A percentile compares a stretch with the other conserved stretches of the same genome.
These are phyloP conservation scores for Falco cherrug DNA, from an alignment of 2,797 vertebrate species.

Conservation along the genomic window DNA sequence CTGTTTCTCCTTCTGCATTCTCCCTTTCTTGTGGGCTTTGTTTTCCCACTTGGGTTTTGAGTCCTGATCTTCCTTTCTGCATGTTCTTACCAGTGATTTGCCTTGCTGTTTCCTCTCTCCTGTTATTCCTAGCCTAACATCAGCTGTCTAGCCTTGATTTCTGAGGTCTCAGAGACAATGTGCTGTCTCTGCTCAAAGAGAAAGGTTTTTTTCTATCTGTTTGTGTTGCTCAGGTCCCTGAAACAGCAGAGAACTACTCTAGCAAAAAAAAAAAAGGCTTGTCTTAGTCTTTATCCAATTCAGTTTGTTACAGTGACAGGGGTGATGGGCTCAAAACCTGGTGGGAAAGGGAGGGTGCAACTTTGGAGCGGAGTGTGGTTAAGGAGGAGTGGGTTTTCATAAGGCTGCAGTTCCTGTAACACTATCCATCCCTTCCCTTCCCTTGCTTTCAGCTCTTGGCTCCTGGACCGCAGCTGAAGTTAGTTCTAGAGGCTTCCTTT, in stretches of 20 bases:
- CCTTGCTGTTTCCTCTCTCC: neutral
- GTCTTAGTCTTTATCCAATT: accelerated
- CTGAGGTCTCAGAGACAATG: neutral
- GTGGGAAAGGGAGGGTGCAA: neutral
- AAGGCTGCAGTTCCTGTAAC: neutral
- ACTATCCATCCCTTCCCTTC: neutral
- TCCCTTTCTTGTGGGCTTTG: neutral
- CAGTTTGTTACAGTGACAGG: neutral
- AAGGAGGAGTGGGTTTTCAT: neutral
- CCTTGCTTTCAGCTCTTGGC: neutral
- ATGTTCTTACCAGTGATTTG: neutral
- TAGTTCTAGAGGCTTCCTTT: neutral
- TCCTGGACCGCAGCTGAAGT: neutral
- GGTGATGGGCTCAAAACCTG: neutral
- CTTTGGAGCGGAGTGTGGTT: neutral
- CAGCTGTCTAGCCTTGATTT: neutral
- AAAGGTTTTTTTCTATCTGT: neutral
- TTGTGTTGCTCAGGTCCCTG: neutral
- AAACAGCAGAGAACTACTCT: neutral
- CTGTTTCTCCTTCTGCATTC: neutral
- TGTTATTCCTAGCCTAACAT: neutral
- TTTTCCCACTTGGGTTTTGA: neutral
- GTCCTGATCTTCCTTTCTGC: neutral
- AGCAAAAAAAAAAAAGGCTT: neutral
- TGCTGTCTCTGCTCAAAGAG: neutral